Conservation (phyloP, 2,888 invertebrate genomes). For the Diaprepes abbreviatus region DNA sequence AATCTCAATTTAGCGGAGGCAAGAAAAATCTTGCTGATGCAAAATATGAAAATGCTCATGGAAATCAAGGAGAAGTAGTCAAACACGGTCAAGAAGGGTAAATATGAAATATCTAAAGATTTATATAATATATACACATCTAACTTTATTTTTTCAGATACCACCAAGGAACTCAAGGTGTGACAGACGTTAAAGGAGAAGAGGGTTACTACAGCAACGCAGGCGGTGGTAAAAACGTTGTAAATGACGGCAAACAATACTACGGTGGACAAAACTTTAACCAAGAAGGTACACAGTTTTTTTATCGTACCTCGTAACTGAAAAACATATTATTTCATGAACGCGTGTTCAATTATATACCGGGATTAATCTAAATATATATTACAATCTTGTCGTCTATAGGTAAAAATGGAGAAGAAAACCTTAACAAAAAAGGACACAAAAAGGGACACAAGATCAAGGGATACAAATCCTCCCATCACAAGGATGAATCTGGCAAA, state of each 20-base stretch:
- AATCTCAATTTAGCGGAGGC: constrained; percentile 72
- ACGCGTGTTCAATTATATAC: neutral
- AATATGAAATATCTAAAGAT: neutral
- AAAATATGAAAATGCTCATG: constrained; percentile 69
- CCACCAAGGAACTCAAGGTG: constrained; percentile 70
- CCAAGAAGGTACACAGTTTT: constrained; percentile 69
- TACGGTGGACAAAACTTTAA: constrained; percentile 73
- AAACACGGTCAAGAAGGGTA: constrained; percentile 72
- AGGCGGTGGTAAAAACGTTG: constrained; percentile 73
- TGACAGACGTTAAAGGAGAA: constrained; percentile 65
- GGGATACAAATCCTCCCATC: constrained; percentile 77
- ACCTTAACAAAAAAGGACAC: constrained; percentile 73
- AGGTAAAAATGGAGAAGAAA: constrained; percentile 71
- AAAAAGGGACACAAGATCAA: constrained; percentile 77
- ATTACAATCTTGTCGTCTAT: constrained; percentile 6
- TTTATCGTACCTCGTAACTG: neutral
- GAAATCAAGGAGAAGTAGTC: constrained; percentile 71
- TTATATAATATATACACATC: too few species aligned
- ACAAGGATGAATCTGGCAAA: constrained; percentile 77
- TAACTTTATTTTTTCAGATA: constrained; percentile 26
- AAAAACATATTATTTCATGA: neutral
- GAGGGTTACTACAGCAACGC: constrained; percentile 72
- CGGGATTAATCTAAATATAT: neutral
- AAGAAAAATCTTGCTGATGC: constrained; percentile 73
- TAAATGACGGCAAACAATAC: constrained; percentile 73